Base-by-base conservation (phyloP, 2,113 vertebrate genomes). In the Nycticorax nycticorax region DNA sequence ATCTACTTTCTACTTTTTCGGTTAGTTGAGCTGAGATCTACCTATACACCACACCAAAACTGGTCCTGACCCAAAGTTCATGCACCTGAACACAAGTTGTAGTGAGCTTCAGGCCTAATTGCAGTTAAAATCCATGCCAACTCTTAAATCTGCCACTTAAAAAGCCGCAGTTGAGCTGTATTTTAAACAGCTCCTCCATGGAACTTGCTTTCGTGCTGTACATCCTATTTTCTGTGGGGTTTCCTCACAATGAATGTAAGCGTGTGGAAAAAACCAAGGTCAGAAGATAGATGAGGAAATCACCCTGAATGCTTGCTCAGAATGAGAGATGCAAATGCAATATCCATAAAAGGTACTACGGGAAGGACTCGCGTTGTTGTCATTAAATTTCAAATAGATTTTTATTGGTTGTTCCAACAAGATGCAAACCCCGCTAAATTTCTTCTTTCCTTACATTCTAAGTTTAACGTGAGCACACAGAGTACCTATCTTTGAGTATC, bases 211-310 rank as follows among this genome's bases (percentile, higher is more conserved):
- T 35, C 69, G 33, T 35, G 8, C 35, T 1, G 4, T 10, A n/a
- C 3, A 23, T 19, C 12, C 33, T 21, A 8, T 35, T 68, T 89
- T 30, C 52, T 59, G 4, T 33, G 10, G 5, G 33, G 22, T 60
- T 32, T 11, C 8, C 4, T 5, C 41, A 26, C 8, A 32, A 14
- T 13, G 16, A 68, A 41, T 41, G 21, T 18, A 56, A 86, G 59
- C 0, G 0, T 60, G 13, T 57, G 33, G 32, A 20, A 64, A 48
- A 48, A 80, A 55, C 11, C 5, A 7, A 2, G 9, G 6, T n/a
- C 19, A 69, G 60, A 78, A 60, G 13, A 32, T 26, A 47, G 0
- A 9, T 16, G 30, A 68, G 11, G 13, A 30, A 88, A 32, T 47
- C 0, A 16, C 28, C 23, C 43, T 62, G 8, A 75, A 81, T 14